Evolutionary conservation across 2,888 invertebrate genomes (phyloP).

Genomic region (Phaonia tiefii): DNA sequence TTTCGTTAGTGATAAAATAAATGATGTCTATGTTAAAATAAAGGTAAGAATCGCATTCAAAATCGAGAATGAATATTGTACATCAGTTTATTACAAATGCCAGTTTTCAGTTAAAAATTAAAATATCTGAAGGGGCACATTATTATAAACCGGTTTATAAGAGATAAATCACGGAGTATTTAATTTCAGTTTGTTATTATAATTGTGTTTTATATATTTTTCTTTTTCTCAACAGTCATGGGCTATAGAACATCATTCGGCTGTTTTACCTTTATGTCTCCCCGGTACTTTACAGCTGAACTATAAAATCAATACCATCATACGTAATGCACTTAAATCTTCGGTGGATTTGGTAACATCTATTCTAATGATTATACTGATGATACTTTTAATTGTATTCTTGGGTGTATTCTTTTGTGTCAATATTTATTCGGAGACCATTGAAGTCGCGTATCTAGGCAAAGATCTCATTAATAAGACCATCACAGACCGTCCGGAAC

Average conservation of each 20-base stretch:
- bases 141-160: too few relatives aligned
- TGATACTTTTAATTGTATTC: slow-evolving; percentile 89
- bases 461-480: slow-evolving; percentile 94
- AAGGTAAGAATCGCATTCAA: slow-evolving; percentile 68
- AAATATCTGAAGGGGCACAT: too few relatives aligned
- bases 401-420: slow-evolving; percentile 87
- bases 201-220: slow-evolving; percentile 4
- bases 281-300: slow-evolving; percentile 88
- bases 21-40: slow-evolving; percentile 70
- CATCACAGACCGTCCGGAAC: slow-evolving; percentile 92
- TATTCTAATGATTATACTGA: slow-evolving; percentile 91
- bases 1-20: slow-evolving; percentile 73
- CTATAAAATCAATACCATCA: slow-evolving; percentile 83
- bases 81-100: too few relatives aligned
- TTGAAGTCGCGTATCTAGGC: slow-evolving; percentile 93
- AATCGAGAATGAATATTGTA: too few relatives aligned
- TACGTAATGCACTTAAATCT: slow-evolving; percentile 85
- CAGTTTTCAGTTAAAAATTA: too few relatives aligned
- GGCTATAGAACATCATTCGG: slow-evolving; percentile 82
- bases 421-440: slow-evolving; percentile 96
- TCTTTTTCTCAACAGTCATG: slow-evolving; percentile 80
- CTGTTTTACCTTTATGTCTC: slow-evolving; percentile 88
- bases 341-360: slow-evolving; percentile 93
- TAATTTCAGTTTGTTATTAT: too few relatives aligned
- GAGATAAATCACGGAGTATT: too few relatives aligned